Conservation (phyloP, 2,797 vertebrate species). For the Helarctos malayanus region DNA sequence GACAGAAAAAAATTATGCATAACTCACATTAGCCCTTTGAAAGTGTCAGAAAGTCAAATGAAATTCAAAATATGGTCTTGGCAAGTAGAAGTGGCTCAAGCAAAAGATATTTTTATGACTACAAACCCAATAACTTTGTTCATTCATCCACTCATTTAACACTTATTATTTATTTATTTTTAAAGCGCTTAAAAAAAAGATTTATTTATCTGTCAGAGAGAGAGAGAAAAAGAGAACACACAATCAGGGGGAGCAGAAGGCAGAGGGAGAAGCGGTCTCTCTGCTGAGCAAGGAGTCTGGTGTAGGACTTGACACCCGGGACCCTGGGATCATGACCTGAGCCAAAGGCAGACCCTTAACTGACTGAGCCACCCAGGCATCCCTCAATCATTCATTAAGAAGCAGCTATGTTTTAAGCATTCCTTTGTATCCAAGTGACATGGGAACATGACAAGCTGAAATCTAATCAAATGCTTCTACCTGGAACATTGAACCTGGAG, state of each 20-base stretch:
- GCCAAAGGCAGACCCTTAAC: too few species aligned
- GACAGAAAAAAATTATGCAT: background rate
- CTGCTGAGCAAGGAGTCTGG: too few species aligned
- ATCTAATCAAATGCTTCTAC: background rate
- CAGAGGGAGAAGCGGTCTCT: too few species aligned
- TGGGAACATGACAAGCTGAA: background rate
- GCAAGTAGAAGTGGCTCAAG: background rate
- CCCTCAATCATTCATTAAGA: background rate
- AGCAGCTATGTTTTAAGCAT: background rate
- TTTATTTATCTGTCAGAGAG: too few species aligned
- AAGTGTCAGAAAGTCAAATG: conserved; percentile 6
- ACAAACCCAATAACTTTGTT: background rate
- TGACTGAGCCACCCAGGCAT: too few species aligned
- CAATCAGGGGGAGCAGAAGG: too few species aligned
- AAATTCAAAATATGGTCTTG: background rate
- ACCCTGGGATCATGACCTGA: too few species aligned
- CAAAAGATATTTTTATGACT: background rate
- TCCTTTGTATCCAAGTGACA: background rate
- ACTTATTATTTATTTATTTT: background rate
- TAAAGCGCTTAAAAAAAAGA: too few species aligned
- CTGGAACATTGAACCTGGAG: background rate
- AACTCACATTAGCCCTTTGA: background rate
- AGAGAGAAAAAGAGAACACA: too few species aligned
- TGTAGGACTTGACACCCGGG: too few species aligned
- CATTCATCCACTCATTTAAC: background rate